Conservation (phyloP, 2,113 vertebrate species). For the Rhinopomastus cyanomelas region DNA sequence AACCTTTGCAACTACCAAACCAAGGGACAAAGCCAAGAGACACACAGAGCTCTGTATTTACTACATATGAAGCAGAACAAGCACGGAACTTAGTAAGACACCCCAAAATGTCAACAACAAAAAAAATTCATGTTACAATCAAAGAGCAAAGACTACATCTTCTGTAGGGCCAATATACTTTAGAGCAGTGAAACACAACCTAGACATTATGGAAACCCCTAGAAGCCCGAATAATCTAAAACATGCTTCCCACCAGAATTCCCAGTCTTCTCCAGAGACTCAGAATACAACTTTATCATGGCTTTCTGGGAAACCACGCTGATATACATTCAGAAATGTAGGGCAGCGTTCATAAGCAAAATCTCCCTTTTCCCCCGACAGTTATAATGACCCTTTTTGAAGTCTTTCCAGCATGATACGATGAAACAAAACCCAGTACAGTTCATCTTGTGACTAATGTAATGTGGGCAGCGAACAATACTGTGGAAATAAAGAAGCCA, state of each 20-base stretch:
- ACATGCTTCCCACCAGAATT: background rate
- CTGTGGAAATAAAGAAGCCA: constrained; percentile 4
- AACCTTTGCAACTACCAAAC: too few relatives aligned
- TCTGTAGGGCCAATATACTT: background rate
- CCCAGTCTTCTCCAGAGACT: background rate
- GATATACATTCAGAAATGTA: background rate
- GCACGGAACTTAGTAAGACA: background rate
- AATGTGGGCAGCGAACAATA: constrained; percentile 33
- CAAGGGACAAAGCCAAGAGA: too few relatives aligned
- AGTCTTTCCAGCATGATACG: background rate
- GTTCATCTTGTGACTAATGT: background rate
- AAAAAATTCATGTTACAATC: background rate
- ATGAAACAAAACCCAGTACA: background rate
- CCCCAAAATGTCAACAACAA: background rate
- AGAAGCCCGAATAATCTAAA: background rate
- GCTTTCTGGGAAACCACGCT: background rate
- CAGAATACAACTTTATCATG: background rate
- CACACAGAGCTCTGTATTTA: background rate
- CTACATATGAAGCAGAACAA: background rate
- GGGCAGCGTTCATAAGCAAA: background rate
- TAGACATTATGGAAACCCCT: background rate
- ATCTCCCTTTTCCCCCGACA: background rate
- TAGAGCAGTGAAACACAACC: background rate
- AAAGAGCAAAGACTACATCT: background rate
- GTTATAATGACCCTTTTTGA: background rate